phyloP scores from a whole-genome alignment of 2,113 vertebrate genomes.

The Ammodytes marinus region DNA sequence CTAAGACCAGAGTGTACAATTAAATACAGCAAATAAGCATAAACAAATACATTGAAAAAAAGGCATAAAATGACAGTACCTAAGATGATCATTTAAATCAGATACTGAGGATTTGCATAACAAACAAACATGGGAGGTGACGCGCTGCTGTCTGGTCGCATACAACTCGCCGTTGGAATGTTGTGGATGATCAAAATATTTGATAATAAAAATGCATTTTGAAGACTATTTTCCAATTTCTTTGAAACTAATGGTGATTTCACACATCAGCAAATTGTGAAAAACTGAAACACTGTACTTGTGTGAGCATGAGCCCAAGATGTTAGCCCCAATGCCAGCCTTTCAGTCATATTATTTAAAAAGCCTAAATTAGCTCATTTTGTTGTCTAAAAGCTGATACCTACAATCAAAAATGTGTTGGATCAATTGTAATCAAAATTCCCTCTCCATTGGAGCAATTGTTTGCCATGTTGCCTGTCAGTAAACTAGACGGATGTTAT shows the following conservation, averaged over 20 bases:
- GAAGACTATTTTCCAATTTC: background rate
- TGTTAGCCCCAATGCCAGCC: background rate
- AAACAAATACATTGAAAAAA: constrained; percentile 41
- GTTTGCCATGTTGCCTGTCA: background rate
- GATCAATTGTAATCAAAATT: background rate
- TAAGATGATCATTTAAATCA: constrained; percentile 25
- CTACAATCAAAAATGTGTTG: background rate
- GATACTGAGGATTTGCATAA: constrained; percentile 44
- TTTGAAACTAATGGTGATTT: background rate
- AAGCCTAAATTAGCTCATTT: background rate
- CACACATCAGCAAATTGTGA: background rate
- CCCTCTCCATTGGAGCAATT: background rate
- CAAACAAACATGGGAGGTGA: constrained; percentile 27
- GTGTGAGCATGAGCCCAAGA: background rate
- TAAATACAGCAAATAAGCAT: constrained; percentile 54
- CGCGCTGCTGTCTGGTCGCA: constrained; percentile 42
- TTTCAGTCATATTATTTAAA: background rate
- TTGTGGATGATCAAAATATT: constrained; percentile 33
- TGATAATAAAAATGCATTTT: background rate
- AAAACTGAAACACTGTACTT: background rate
- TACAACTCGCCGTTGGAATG: constrained; percentile 51
- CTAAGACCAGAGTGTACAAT: constrained; percentile 63
- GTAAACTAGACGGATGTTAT: background rate
- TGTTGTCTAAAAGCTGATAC: background rate
- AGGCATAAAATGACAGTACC: constrained; percentile 34